Percentiles rank a stretch among this genome's conserved stretches.
Evolutionary conservation across 2,797 vertebrate genomes (phyloP).

Genomic region (Chrosomus eos): DNA sequence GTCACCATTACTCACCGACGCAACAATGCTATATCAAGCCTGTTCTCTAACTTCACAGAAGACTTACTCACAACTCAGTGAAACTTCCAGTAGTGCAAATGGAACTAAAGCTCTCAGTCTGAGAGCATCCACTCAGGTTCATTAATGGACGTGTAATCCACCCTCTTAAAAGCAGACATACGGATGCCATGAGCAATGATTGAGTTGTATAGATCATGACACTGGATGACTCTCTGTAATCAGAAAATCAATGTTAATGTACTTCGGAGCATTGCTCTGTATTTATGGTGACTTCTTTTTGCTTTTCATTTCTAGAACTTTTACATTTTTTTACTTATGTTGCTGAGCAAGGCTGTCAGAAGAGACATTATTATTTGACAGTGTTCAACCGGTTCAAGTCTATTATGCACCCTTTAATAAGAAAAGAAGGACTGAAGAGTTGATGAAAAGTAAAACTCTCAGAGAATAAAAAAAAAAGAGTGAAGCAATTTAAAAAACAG

Average conservation of each 20-base stretch:
- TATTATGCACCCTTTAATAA: constrained; percentile 3
- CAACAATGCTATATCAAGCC: constrained; percentile 67
- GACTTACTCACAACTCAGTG: constrained; percentile 63
- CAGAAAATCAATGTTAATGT: constrained; percentile 42
- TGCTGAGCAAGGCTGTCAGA: neutral
- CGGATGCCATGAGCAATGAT: constrained; percentile 45
- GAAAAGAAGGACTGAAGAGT: constrained; percentile 3
- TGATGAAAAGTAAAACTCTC: constrained; percentile 5
- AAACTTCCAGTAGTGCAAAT: constrained; percentile 39
- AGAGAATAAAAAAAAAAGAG: neutral
- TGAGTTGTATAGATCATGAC: constrained; percentile 48
- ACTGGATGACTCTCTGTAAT: constrained; percentile 35
- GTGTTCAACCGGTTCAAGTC: constrained; percentile 15
- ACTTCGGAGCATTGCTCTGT: constrained; percentile 38
- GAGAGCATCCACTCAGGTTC: constrained; percentile 48
- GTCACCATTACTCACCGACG: constrained; percentile 70
- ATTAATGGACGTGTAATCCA: constrained; percentile 43
- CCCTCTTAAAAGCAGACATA: constrained; percentile 38
- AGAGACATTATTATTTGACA: constrained; percentile 17
- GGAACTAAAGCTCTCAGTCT: constrained; percentile 29
- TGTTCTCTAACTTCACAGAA: constrained; percentile 41
- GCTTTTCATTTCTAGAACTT: constrained; percentile 40
- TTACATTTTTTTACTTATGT: neutral
- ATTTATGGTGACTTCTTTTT: constrained; percentile 45
- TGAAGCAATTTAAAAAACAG: constrained; percentile 6